phyloP scores from a whole-genome alignment of 2,888 invertebrate species.

The Yponomeuta plumbellus region DNA sequence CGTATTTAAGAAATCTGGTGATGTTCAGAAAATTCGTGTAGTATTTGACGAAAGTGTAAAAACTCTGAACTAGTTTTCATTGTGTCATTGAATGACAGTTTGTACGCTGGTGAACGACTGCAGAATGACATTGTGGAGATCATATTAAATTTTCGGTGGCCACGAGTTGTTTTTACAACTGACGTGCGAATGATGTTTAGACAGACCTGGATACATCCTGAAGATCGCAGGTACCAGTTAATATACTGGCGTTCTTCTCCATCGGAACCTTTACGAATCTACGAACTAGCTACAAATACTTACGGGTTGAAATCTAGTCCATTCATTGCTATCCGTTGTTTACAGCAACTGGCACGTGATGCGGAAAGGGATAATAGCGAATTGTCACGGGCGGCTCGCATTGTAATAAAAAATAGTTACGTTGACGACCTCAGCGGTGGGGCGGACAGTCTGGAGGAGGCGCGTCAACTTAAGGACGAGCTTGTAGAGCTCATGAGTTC shows the following conservation, averaged over 20 bases:
- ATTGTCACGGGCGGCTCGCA: too few relatives aligned
- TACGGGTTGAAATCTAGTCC: slow-evolving; percentile 12
- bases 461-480: too few relatives aligned
- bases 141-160: not conserved
- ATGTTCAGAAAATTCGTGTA: not conserved
- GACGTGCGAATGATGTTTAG: slow-evolving; percentile 14
- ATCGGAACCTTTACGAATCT: not conserved
- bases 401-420: too few relatives aligned
- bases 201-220: slow-evolving; percentile 1
- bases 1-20: not conserved
- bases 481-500: too few relatives aligned
- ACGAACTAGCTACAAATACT: slow-evolving; percentile 9
- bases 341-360: slow-evolving; percentile 7
- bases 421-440: too few relatives aligned
- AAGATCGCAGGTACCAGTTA: slow-evolving; percentile 6
- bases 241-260: slow-evolving; percentile 14
- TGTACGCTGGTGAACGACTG: not conserved
- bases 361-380: too few relatives aligned
- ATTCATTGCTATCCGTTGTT: slow-evolving; percentile 1
- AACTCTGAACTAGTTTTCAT: not conserved
- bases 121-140: slow-evolving; percentile 9
- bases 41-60: not conserved
- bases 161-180: not conserved
- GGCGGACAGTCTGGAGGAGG: too few relatives aligned
- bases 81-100: slow-evolving; percentile 8